Conservation (phyloP, 2,797 vertebrate genomes). For the Poeciliopsis turneri region DNA sequence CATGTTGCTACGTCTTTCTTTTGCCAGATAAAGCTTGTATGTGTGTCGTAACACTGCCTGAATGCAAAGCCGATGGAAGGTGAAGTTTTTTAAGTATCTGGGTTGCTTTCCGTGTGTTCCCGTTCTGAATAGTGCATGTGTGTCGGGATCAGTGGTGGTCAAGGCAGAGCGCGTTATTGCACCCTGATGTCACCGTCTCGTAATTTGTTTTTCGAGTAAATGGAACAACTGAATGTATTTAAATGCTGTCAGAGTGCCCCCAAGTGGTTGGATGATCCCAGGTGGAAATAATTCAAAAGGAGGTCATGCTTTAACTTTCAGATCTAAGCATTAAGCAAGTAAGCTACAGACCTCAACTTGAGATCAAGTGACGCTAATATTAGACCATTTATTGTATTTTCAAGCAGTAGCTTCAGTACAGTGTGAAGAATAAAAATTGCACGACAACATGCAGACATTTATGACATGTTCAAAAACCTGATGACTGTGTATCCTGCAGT, state of each 20-base stretch:
- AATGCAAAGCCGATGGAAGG: background rate
- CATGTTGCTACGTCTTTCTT: background rate
- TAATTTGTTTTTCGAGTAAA: background rate
- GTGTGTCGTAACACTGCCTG: background rate
- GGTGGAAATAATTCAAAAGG: background rate
- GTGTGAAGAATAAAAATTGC: background rate
- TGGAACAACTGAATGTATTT: background rate
- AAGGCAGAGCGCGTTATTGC: background rate
- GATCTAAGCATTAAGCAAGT: background rate
- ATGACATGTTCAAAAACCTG: background rate
- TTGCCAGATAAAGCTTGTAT: background rate
- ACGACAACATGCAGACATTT: background rate
- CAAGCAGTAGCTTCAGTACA: background rate
- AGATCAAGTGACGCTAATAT: background rate
- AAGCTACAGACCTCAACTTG: background rate
- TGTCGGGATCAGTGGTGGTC: background rate
- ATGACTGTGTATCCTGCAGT: background rate
- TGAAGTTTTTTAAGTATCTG: background rate
- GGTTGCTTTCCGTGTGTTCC: background rate
- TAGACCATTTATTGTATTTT: background rate
- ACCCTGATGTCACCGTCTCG: background rate
- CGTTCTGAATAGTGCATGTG: background rate
- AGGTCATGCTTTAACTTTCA: background rate
- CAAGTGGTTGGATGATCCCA: background rate
- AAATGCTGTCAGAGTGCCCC: background rate